Conservation (phyloP, 2,113 vertebrate species). For the Paracanthobrama guichenoti region DNA sequence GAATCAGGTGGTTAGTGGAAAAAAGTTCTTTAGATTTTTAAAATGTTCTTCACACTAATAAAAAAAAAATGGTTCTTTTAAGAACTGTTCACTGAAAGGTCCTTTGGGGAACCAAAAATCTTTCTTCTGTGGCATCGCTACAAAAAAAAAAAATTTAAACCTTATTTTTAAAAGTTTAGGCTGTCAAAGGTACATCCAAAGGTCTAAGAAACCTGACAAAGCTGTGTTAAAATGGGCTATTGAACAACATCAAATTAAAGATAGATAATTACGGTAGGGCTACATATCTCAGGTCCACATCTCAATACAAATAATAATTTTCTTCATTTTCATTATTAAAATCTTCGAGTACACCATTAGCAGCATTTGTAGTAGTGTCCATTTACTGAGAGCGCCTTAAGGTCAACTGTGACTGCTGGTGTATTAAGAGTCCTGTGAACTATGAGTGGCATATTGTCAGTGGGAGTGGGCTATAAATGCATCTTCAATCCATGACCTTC, state of each 20-base stretch:
- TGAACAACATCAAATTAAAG: constrained; percentile 6
- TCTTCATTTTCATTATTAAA: not conserved
- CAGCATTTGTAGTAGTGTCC: not conserved
- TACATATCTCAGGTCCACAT: not conserved
- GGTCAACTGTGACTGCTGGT: not conserved
- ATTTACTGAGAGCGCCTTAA: not conserved
- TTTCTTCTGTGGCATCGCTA: no score
- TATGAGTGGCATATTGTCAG: not conserved
- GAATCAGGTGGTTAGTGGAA: not conserved
- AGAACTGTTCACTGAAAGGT: no score
- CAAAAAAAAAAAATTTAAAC: no score
- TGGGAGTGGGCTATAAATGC: not conserved
- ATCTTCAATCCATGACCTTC: constrained; percentile 5
- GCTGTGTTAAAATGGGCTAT: not conserved
- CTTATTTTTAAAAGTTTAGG: no score
- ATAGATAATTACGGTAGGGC: not conserved
- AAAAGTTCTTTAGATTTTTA: not conserved
- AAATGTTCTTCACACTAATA: not conserved
- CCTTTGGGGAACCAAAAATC: no score
- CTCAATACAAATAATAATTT: not conserved
- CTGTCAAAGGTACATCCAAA: not conserved
- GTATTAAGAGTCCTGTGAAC: not conserved
- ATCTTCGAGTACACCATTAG: not conserved
- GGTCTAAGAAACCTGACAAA: not conserved
- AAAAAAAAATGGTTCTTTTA: not conserved